phyloP scores from a whole-genome alignment of 2,113 vertebrate genomes.

The Pycnonotus jocosus region DNA sequence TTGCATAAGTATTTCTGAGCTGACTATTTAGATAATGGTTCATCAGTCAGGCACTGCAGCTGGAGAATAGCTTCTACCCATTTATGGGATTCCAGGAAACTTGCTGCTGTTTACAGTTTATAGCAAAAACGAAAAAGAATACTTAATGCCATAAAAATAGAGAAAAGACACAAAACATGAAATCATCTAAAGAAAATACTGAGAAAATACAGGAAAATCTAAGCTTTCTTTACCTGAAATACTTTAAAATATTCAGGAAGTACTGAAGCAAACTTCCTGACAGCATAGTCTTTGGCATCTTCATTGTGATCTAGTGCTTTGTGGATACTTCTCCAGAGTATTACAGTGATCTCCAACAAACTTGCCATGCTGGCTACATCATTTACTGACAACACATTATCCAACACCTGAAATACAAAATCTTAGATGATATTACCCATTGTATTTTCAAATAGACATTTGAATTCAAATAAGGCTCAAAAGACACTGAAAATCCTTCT shows the following conservation, averaged over 20 bases:
- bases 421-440: not conserved
- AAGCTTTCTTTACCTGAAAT: conserved; percentile 79
- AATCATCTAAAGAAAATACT: not conserved
- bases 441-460: not conserved
- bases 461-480: not conserved
- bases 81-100: not conserved
- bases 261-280: conserved; percentile 83
- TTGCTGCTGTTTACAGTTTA: not conserved
- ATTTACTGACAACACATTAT: conserved; percentile 68
- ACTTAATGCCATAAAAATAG: not conserved
- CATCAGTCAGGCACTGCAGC: not conserved
- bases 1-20: not conserved
- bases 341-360: conserved; percentile 85
- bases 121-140: not conserved
- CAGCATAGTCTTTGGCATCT: conserved; percentile 78
- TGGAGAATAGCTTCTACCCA: not conserved
- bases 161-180: not conserved
- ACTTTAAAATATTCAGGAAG: conserved; percentile 85
- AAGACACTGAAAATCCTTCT: not conserved
- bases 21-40: not conserved
- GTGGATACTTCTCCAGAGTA: conserved; percentile 90
- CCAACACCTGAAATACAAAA: conserved; percentile 71
- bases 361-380: conserved; percentile 79
- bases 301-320: conserved; percentile 80
- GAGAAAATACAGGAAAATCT: not conserved